Evolutionary conservation across 2,888 invertebrate genomes (phyloP).

Genomic region (Diaprepes abbreviatus): DNA sequence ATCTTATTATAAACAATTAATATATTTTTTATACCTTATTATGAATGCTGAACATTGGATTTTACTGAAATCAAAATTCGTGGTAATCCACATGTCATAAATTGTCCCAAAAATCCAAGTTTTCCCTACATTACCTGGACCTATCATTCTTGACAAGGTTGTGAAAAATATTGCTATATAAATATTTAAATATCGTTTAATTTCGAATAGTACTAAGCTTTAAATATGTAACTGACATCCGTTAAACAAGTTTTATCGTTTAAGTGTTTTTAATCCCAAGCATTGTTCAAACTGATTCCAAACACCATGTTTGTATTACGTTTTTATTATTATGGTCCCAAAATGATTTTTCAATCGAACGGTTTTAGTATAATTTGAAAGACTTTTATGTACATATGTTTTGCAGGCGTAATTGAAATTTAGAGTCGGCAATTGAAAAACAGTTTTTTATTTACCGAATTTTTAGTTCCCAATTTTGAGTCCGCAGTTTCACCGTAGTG

Average conservation of each 20-base stretch:
- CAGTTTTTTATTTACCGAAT: neutral
- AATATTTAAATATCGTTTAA: neutral
- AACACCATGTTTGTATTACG: neutral
- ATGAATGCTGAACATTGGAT: too few species aligned
- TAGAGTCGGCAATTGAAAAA: constrained; percentile 13
- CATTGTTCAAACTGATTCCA: neutral
- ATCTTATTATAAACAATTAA: too few species aligned
- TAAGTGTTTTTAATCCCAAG: constrained; percentile 1
- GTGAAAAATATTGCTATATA: too few species aligned
- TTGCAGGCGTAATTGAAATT: constrained; percentile 24
- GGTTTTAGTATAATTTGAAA: constrained; percentile 9
- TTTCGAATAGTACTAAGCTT: neutral
- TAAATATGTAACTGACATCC: neutral
- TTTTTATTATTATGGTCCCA: constrained; percentile 12
- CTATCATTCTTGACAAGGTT: too few species aligned
- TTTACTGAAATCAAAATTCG: too few species aligned
- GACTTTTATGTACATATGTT: constrained; percentile 24
- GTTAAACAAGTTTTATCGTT: neutral
- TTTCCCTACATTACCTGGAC: too few species aligned
- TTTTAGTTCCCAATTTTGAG: neutral
- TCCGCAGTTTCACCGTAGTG: too few species aligned
- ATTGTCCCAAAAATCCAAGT: too few species aligned
- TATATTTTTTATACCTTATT: too few species aligned
- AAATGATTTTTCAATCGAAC: constrained; percentile 11
- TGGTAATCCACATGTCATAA: too few species aligned